Evolutionary conservation across 2,113 vertebrate genomes (phyloP), one percentile per base, ranked within the genome.

Genomic region (Fukomys damarensis): DNA sequence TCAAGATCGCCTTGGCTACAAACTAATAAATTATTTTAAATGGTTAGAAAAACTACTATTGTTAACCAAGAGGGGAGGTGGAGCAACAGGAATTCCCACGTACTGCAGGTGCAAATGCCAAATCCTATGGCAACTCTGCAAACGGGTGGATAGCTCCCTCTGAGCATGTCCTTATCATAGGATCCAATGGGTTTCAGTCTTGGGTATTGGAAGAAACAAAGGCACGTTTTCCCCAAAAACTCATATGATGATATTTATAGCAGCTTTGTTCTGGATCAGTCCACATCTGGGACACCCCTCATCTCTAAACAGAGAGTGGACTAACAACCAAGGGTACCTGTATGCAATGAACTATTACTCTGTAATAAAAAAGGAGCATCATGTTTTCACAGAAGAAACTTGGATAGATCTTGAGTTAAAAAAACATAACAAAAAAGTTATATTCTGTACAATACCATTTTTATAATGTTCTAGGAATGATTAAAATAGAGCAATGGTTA

Each of bases 21-120:
- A n/a, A 7, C 86, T 77, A 82, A 86, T n/a, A 77, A 95, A 54
- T 11, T 68, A 46, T 74, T 61, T 90, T 82, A 83, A 94, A 63
- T 49, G 17, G 32, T 77, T 79, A 35, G n/a, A n/a, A 94, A 81
- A 87, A 41, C 35, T 20, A 58, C 22, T 28, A 8, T 56, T 17
- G 82, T 49, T 70, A 93, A 17, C 30, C 59, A 58, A 26, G 35
- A 77, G 38, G 54, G 9, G 30, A 28, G 16, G 0, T 46, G 19
- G 12, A 65, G 14, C 17, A 86, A 0, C 6, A 46, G 10, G 1
- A 7, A 2, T 2, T 32, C 26, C 52, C 82, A 43, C 17, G 7
- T 52, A 32, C 3, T 17, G 3, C 35, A 56, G 13, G 52, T 46
- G 14, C 14, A 86, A n/a, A 4, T 22, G 10, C 20, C 14, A n/a